These are phyloP conservation scores for Urocitellus parryii DNA, from an alignment of 2,113 vertebrate genomes.

Conservation along the genomic window DNA sequence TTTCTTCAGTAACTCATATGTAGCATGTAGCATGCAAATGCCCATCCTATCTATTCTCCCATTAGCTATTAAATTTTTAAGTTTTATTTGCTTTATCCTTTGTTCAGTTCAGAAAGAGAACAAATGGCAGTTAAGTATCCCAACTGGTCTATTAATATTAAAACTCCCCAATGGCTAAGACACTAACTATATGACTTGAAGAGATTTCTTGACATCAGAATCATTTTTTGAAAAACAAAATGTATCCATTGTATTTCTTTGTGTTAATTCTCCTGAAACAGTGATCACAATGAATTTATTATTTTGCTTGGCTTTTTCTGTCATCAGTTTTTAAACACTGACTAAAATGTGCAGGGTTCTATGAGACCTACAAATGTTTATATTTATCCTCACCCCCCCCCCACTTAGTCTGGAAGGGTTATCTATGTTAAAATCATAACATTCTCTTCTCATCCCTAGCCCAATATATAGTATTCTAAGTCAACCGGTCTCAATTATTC, in stretches of 20 bases:
- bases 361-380: constrained; percentile 26
- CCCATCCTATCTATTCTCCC: not conserved
- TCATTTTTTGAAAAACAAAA: constrained; percentile 52
- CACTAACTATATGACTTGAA: not conserved
- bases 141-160: not conserved
- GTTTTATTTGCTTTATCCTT: constrained; percentile 47
- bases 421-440: constrained; percentile 19
- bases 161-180: not conserved
- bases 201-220: not conserved
- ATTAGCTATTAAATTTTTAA: constrained; percentile 17
- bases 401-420: not conserved
- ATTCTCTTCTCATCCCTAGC: not conserved
- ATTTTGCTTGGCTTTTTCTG: constrained; percentile 2
- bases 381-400: not conserved
- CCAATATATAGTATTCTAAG: not conserved
- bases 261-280: not conserved
- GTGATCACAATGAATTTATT: not conserved
- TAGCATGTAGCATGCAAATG: not conserved
- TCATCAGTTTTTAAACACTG: constrained; percentile 44
- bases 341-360: not conserved
- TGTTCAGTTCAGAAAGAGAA: not conserved
- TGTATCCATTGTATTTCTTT: not conserved
- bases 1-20: constrained; percentile 12
- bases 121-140: not conserved
- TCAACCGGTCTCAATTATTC: constrained; percentile 20